Evolutionary conservation across 2,888 invertebrate species (phyloP), one percentile per base, ranked within the genome.

Genomic region (Lepetodrilus schrolli): DNA sequence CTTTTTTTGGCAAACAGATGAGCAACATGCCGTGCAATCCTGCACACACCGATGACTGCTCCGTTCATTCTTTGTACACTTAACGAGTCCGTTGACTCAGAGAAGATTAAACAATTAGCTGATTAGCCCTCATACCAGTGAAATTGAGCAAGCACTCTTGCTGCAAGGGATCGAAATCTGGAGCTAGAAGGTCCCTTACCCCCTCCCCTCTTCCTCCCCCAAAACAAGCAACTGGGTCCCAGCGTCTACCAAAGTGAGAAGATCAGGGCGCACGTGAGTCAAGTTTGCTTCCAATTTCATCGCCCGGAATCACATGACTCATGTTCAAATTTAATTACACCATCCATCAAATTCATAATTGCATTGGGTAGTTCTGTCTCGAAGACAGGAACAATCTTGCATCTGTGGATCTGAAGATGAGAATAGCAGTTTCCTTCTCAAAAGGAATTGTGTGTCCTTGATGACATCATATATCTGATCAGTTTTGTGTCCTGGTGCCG

Each of bases 271-370:
- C 58, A 21, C 30, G 30, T 58, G 58, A 58, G 58, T 58, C 58
- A 58, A 58, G 58, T 58, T 58, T 58, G 30, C 58, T 10, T 58
- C 58, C 26, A 58, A 34, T 58, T 34, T 7, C 34, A 34, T 58
- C 34, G 34, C 30, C 58, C 30, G n/a, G 13, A 30, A 34, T 58
- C 58, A 58, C 58, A 58, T 68, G 68, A 68, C 43, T 68, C 68
- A 68, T 68, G 47, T 26, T 38, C 68, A 47, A 58, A 68, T 68
- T 68, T 68, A 68, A 68, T 68, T 68, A 68, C 23, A 21, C 68
- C 47, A 30, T 68, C 43, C 38, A 68, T 68, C 68, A 68, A 47
- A 68, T 47, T 47, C 68, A 47, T 68, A 68, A 68, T 68, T 68
- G 47, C 47, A n/a, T 68, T 68, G 26, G 23, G 21, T 30, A 47